Base-by-base conservation (phyloP, 2,113 vertebrate species). In the Notarius lentiginosus region DNA sequence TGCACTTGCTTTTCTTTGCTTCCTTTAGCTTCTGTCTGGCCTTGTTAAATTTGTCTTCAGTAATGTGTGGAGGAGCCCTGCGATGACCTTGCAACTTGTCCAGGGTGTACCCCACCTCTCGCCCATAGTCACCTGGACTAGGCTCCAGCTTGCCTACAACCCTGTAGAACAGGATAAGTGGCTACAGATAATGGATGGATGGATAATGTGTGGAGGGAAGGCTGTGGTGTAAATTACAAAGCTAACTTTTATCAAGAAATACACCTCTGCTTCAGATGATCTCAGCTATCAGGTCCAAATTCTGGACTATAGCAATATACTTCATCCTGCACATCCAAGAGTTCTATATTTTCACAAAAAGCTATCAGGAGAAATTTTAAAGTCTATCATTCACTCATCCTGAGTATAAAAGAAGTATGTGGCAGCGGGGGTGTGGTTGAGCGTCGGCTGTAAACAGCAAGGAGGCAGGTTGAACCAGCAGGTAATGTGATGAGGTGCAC, bases 41-140 rank as follows among this genome's bases (percentile, higher is more conserved):
- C 83, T 41, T 73, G 87, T 87, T 87, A 87, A 83, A 34, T 63
- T 22, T 65, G 73, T 53, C 81, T 70, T 41, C 65, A 58, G 22
- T 41, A 68, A 58, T 58, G 15, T 47, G 18, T 77, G 30, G 53
- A 77, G 63, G 30, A 30, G 30, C 30, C 30, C 30, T 30, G 30
- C 30, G 30, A 30, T 30, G 30, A 30, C 30, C 30, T 30, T 30
- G 30, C 30, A 30, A 30, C 30, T 30, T 30, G 30, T 30, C 30
- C 30, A 30, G 30, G 30, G 30, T 30, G 30, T 30, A 30, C 30
- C 30, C 30, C 30, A 30, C 30, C 30, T 30, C 30, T 30, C 30
- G 30, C 30, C 30, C 30, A 30, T 30, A 30, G 30, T 30, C 30
- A 30, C 30, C 30, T 30, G 30, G 30, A 1, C 30, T 30, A 30